Evolutionary conservation across 2,113 vertebrate species (phyloP).

Genomic region (Struthidea cinerea): DNA sequence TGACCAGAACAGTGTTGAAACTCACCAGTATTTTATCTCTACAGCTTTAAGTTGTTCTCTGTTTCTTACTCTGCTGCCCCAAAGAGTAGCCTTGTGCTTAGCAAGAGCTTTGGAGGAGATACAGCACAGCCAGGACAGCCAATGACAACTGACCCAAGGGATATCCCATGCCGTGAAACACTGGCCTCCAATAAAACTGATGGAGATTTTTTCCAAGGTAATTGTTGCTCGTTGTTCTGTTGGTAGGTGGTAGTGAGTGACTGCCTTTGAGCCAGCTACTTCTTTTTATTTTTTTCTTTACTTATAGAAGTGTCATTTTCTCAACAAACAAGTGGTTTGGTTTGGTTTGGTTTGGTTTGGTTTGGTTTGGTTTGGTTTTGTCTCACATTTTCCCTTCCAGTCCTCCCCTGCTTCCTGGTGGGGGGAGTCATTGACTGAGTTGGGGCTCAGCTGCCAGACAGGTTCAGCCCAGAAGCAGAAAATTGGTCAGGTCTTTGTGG

Average conservation of each 20-base stretch:
- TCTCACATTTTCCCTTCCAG: background rate
- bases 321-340: background rate
- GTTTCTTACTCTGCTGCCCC: background rate
- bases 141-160: background rate
- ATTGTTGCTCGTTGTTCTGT: background rate
- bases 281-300: background rate
- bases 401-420: background rate
- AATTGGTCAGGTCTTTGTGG: background rate
- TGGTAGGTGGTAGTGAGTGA: background rate
- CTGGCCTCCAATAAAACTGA: background rate
- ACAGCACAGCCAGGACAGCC: background rate
- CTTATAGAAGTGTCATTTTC: background rate
- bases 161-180: background rate
- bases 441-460: background rate
- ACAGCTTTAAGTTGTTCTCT: background rate
- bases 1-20: background rate
- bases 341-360: background rate
- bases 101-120: background rate
- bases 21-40: background rate
- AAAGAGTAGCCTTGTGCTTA: background rate
- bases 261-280: background rate
- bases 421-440: fast-evolving
- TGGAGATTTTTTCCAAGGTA: background rate
- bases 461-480: background rate
- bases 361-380: background rate